Evolutionary conservation across 2,797 vertebrate genomes (phyloP).

Genomic region (Leptoclinus maculatus): DNA sequence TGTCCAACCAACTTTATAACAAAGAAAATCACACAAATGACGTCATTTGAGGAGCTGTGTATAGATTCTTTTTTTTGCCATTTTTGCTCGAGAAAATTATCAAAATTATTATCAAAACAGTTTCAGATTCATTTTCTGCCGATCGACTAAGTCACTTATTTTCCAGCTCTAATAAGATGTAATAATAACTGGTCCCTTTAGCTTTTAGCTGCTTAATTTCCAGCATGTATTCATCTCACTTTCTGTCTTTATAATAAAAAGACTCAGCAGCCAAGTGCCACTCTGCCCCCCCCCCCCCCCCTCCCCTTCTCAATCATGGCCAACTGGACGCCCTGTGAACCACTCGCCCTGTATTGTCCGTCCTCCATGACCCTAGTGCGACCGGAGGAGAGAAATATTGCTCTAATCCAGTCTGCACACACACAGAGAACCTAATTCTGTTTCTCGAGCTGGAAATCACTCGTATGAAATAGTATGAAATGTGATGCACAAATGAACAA

Average conservation of each 20-base stretch:
- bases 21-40: not conserved
- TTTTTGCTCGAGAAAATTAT: not conserved
- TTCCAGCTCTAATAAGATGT: not conserved
- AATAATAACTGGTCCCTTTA: not conserved
- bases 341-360: slow-evolving; percentile 57
- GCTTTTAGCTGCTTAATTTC: not conserved
- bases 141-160: not conserved
- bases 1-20: too few species aligned
- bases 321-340: slow-evolving; percentile 67
- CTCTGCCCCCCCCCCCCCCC: slow-evolving; percentile 6
- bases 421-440: slow-evolving; percentile 3
- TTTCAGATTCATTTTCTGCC: not conserved
- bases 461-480: not conserved
- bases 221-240: slow-evolving; percentile 40
- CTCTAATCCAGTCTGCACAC: slow-evolving; percentile 53
- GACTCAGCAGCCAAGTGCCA: slow-evolving; percentile 48
- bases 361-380: slow-evolving; percentile 43
- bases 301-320: slow-evolving; percentile 14
- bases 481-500: not conserved
- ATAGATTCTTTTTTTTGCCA: not conserved
- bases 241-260: slow-evolving; percentile 31
- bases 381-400: slow-evolving; percentile 64
- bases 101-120: not conserved
- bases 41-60: not conserved
- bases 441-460: slow-evolving; percentile 12